These are phyloP conservation scores for Phainopepla nitens DNA, from an alignment of 2,113 vertebrate species.

Conservation along the genomic window DNA sequence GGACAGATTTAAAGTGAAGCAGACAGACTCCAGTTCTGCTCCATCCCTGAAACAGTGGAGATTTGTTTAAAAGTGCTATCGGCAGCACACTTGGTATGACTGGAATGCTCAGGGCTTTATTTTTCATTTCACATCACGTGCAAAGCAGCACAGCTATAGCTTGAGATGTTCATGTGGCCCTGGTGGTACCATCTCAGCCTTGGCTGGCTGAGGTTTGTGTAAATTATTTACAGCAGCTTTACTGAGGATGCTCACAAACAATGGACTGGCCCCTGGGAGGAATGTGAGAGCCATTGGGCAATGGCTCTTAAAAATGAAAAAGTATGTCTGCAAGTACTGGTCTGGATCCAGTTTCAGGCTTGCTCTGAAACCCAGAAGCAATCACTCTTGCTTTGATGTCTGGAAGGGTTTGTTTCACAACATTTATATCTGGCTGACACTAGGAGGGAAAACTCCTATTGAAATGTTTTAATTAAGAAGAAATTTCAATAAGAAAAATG, in stretches of 20 bases:
- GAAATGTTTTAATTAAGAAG: constrained; percentile 9
- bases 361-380: not conserved
- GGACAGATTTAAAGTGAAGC: constrained; percentile 47
- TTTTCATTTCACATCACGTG: constrained; percentile 20
- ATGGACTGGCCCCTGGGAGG: not conserved
- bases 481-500: not conserved
- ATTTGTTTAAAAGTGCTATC: constrained; percentile 51
- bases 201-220: not conserved
- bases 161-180: not conserved
- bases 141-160: not conserved
- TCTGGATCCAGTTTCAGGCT: not conserved
- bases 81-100: constrained; percentile 45
- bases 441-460: not conserved
- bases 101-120: constrained; percentile 60
- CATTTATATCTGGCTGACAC: not conserved
- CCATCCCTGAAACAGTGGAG: not conserved
- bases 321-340: not conserved
- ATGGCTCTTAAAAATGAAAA: not conserved
- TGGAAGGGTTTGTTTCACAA: constrained; percentile 31
- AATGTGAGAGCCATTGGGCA: not conserved
- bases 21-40: constrained; percentile 59
- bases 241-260: not conserved
- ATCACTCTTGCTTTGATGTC: constrained; percentile 13
- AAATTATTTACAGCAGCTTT: not conserved
- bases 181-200: not conserved